Evolutionary conservation across 2,888 invertebrate genomes (phyloP), one percentile per base, ranked within the genome.

Genomic region (Spodoptera littoralis): DNA sequence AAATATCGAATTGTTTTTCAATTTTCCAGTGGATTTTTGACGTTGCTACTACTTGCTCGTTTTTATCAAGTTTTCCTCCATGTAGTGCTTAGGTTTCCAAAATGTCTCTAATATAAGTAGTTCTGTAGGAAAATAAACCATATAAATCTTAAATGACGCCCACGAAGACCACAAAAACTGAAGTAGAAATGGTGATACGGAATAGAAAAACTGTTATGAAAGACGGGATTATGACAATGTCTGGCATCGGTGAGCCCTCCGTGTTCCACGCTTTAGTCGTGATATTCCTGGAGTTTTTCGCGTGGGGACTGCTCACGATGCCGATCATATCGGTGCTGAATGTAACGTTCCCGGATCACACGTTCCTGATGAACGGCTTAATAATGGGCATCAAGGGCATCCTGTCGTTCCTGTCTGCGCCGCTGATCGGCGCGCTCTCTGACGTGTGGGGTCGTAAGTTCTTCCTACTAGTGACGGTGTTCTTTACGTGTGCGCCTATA

Each of bases 221-320:
- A 96, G 97, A 98, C 96, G 97, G 97, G 90, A 97, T 98, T 87
- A 97, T 98, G 95, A 97, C 97, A 94, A 97, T 97, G 96, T 95
- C 95, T 83, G 98, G 98, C 81, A 97, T 98, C 88, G 98, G 98
- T 77, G 97, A 98, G 91, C 99, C 99, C 74, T 98, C 98, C 89
- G 97, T 99, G 73, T 99, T 98, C 94, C 99, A 99, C 96, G 99
- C 99, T 72, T 95, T 99, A 90, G 97, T 99, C 89, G 99, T 99
- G 87, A 99, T 99, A 94, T 99, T 99, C 95, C 95, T 99, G 93
- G 99, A 99, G 95, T 99, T 99, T 95, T 99, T 99, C 95, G 99
- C 99, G 79, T 99, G 99, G 99, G 99, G 99, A 59, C 96, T 99
- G 79, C 96, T 99, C 76, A 99, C 99, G 74, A 98, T 99, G 96